phyloP scores from a whole-genome alignment of 1,140 invertebrate species.

The Euborellia annulipes region DNA sequence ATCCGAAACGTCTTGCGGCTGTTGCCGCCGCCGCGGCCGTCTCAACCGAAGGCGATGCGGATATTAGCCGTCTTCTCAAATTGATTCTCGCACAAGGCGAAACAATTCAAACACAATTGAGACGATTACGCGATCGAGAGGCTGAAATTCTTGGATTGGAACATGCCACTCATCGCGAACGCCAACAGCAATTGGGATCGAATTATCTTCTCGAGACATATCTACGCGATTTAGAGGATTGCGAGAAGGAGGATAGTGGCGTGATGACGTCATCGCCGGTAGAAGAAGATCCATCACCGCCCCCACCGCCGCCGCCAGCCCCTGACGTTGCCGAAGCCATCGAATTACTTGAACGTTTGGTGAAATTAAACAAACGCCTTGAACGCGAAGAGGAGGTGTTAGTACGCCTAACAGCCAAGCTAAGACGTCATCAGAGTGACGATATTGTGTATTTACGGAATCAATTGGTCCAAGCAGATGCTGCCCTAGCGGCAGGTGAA shows the following conservation, averaged over 20 bases:
- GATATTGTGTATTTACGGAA: slow-evolving; percentile 18
- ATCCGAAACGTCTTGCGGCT: slow-evolving; percentile 15
- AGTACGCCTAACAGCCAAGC: slow-evolving; percentile 43
- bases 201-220: slow-evolving; percentile 72
- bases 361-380: slow-evolving; percentile 50
- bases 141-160: slow-evolving; percentile 58
- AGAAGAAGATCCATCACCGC: neutral
- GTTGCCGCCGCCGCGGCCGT: slow-evolving; percentile 7
- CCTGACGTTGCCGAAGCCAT: slow-evolving; percentile 16
- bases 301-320: neutral
- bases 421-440: slow-evolving; percentile 43
- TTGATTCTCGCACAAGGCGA: slow-evolving; percentile 65
- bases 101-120: slow-evolving; percentile 57
- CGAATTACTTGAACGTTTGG: slow-evolving; percentile 49
- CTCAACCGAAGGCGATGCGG: slow-evolving; percentile 26
- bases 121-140: slow-evolving; percentile 51
- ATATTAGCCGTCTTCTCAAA: slow-evolving; percentile 51
- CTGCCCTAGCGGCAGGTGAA: slow-evolving; percentile 31
- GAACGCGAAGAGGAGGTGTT: slow-evolving; percentile 51
- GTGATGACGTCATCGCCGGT: slow-evolving; percentile 20
- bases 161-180: slow-evolving; percentile 48
- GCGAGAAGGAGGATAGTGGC: slow-evolving; percentile 39
- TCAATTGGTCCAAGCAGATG: slow-evolving; percentile 10
- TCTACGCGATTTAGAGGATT: slow-evolving; percentile 35
- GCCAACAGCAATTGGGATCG: slow-evolving; percentile 56